These are phyloP conservation scores for Chionoecetes opilio DNA, from an alignment of 1,140 invertebrate genomes.

Conservation along the genomic window DNA sequence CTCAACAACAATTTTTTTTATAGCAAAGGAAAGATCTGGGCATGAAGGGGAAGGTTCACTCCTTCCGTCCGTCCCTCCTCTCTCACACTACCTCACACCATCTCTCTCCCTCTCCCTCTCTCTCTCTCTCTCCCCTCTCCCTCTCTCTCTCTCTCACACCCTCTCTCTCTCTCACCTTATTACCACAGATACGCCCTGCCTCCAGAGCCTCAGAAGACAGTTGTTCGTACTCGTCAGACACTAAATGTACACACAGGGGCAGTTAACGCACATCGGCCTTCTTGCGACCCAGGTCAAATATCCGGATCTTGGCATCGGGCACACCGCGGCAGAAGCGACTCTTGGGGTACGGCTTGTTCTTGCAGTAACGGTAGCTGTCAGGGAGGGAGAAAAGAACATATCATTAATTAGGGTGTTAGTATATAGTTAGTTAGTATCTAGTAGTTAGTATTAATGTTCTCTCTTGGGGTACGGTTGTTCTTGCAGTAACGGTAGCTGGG, in stretches of 20 bases:
- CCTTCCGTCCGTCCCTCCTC: neutral
- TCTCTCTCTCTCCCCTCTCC: neutral
- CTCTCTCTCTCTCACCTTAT: slow-evolving; percentile 88
- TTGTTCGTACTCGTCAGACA: slow-evolving; percentile 99
- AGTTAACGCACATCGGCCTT: slow-evolving; percentile 99
- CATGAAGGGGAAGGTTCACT: no score
- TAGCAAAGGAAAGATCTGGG: no score
- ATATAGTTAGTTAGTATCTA: no score
- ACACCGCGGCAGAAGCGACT: slow-evolving; percentile 99
- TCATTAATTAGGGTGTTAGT: no score
- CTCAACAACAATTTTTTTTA: no score
- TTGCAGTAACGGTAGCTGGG: no score
- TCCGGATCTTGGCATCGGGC: slow-evolving; percentile 99
- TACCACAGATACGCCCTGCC: slow-evolving; percentile 99
- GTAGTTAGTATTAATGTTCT: no score
- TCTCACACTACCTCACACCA: neutral
- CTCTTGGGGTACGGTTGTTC: no score
- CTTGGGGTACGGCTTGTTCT: slow-evolving; percentile 99
- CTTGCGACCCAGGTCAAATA: slow-evolving; percentile 99
- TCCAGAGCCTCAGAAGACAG: slow-evolving; percentile 99
- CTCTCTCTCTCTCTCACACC: no score
- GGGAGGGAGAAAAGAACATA: no score
- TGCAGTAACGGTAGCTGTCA: slow-evolving; percentile 97
- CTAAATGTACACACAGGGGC: slow-evolving; percentile 98
- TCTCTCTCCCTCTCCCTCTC: no score